phyloP scores from a whole-genome alignment of 1,140 invertebrate species.

The Muscidifurax raptorellus region DNA sequence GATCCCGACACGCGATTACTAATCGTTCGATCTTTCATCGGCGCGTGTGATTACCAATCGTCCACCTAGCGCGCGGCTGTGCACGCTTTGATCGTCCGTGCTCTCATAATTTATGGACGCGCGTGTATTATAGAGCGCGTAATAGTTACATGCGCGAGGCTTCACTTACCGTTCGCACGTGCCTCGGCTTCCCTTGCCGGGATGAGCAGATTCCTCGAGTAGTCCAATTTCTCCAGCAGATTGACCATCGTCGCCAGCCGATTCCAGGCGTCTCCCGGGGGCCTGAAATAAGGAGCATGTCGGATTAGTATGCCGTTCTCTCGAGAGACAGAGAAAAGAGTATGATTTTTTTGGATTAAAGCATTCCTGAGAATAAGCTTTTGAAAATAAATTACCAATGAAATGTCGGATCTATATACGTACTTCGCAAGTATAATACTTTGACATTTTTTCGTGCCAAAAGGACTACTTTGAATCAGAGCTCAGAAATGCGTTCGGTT shows the following conservation, averaged over 20 bases:
- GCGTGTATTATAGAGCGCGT: not conserved
- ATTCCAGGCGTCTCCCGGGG: constrained; percentile 86
- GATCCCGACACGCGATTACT: constrained; percentile 12
- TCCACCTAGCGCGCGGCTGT: not conserved
- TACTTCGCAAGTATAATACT: too few relatives aligned
- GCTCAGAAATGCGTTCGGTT: not conserved
- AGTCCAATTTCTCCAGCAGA: constrained; percentile 81
- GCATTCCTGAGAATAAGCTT: too few relatives aligned
- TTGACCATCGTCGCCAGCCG: constrained; percentile 86
- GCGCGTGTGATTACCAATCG: constrained; percentile 25
- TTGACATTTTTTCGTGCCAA: not conserved
- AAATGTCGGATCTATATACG: too few relatives aligned
- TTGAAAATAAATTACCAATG: too few relatives aligned
- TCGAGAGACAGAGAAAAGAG: too few relatives aligned
- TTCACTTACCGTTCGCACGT: constrained; percentile 65
- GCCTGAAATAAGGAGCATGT: constrained; percentile 76
- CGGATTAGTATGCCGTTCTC: constrained; percentile 16
- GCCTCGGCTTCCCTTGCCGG: constrained; percentile 62
- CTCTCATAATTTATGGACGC: constrained; percentile 14
- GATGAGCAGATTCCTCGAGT: constrained; percentile 72
- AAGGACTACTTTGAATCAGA: not conserved
- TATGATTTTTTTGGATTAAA: too few relatives aligned
- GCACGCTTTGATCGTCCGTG: not conserved
- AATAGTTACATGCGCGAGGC: not conserved
- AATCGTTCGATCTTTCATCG: constrained; percentile 10